These are phyloP conservation scores for Drosophila hawaiiensis DNA, from an alignment of 2,888 invertebrate species.

Conservation along the genomic window DNA sequence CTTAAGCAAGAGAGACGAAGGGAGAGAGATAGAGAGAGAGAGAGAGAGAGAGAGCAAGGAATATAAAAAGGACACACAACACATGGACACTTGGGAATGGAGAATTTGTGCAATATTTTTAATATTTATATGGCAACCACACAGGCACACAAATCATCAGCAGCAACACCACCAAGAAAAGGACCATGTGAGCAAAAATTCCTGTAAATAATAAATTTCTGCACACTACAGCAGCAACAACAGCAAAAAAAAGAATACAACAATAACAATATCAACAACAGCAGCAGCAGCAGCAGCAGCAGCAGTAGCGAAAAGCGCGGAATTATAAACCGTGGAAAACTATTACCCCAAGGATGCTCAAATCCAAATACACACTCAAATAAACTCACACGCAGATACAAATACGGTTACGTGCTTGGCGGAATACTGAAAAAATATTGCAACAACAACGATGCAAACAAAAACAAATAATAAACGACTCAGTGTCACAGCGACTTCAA, in stretches of 20 bases:
- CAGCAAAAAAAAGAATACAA: slow-evolving; percentile 7
- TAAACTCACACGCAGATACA: slow-evolving; percentile 45
- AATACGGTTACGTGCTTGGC: slow-evolving; percentile 72
- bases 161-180: slow-evolving; percentile 58
- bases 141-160: slow-evolving; percentile 79
- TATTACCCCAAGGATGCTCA: slow-evolving; percentile 80
- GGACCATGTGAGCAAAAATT: slow-evolving; percentile 51
- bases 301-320: slow-evolving; percentile 64
- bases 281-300: slow-evolving; percentile 11
- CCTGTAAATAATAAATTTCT: slow-evolving; percentile 79
- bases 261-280: slow-evolving; percentile 12
- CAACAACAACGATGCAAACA: slow-evolving; percentile 52
- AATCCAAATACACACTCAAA: slow-evolving; percentile 62
- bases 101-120: slow-evolving; percentile 77
- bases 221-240: slow-evolving; percentile 37
- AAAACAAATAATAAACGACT: slow-evolving; percentile 18
- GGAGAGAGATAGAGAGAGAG: background rate
- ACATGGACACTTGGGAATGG: slow-evolving; percentile 61
- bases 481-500: background rate
- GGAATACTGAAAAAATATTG: slow-evolving; percentile 74
- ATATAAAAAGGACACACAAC: slow-evolving; percentile 35
- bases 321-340: slow-evolving; percentile 81
- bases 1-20: slow-evolving; percentile 34
- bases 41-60: slow-evolving; percentile 8
- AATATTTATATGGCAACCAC: slow-evolving; percentile 80